Evolutionary conservation across 2,797 vertebrate species (phyloP).

Genomic region (Botia almorhae): DNA sequence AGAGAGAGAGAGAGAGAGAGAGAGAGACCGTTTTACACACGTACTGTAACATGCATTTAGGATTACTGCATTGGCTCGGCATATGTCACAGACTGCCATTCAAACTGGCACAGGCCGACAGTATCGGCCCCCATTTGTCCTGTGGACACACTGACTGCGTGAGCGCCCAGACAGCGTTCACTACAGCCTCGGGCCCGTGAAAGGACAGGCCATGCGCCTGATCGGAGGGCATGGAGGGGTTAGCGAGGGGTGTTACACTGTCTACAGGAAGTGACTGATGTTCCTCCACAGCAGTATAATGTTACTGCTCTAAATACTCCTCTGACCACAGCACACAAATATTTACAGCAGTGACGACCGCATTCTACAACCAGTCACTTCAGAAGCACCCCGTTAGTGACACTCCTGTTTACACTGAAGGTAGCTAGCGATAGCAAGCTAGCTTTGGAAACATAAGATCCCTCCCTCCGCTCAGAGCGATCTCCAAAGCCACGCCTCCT

Average conservation of each 20-base stretch:
- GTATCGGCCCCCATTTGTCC: background rate
- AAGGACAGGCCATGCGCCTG: background rate
- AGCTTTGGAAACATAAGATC: too few relatives aligned
- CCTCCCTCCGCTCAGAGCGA: too few relatives aligned
- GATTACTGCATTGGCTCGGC: slow-evolving; percentile 11
- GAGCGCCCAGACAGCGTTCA: background rate
- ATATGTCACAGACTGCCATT: slow-evolving; percentile 17
- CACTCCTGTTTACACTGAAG: too few relatives aligned
- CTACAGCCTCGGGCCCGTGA: background rate
- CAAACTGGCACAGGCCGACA: background rate
- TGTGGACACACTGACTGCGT: background rate
- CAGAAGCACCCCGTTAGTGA: too few relatives aligned
- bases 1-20: slow-evolving; percentile 6
- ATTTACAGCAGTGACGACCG: background rate
- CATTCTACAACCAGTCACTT: slow-evolving; percentile 1
- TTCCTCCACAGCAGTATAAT: background rate
- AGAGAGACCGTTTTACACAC: background rate
- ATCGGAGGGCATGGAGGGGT: background rate
- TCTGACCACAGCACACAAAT: background rate
- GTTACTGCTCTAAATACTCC: background rate
- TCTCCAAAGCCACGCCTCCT: too few relatives aligned
- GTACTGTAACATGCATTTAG: background rate
- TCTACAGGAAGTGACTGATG: background rate
- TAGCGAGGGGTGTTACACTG: background rate
- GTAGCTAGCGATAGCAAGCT: too few relatives aligned